These are phyloP conservation scores for Hypomecis atomaria DNA, from an alignment of 2,888 invertebrate genomes.

Conservation along the genomic window DNA sequence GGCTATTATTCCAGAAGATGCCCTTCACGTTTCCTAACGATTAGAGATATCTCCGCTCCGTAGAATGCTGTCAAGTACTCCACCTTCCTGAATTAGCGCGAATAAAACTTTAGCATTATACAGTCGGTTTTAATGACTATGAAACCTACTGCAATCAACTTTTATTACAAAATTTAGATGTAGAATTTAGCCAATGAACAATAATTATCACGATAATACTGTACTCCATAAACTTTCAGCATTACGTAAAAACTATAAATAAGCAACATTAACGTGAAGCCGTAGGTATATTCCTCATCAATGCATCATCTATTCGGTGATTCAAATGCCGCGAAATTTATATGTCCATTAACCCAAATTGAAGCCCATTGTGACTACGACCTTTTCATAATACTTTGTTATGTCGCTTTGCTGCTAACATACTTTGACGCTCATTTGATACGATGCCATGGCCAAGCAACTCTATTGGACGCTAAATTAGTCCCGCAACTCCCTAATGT, in stretches of 20 bases:
- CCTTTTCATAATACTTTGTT: conserved; percentile 63
- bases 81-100: conserved; percentile 3
- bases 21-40: conserved; percentile 29
- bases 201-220: no score
- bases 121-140: conserved; percentile 1
- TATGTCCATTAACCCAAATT: conserved; percentile 72
- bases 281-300: conserved; percentile 16
- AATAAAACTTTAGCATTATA: neutral
- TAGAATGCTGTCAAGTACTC: conserved; percentile 20
- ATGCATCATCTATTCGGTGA: conserved; percentile 35
- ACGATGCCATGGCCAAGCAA: conserved; percentile 60
- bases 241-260: conserved; percentile 22
- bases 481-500: conserved; percentile 53
- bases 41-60: conserved; percentile 21
- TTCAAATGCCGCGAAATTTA: conserved; percentile 55
- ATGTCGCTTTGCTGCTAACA: conserved; percentile 57
- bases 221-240: neutral
- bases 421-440: conserved; percentile 51
- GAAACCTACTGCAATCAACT: neutral
- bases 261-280: conserved; percentile 6
- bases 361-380: conserved; percentile 61
- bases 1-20: conserved; percentile 22
- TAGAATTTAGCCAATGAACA: neutral
- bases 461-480: conserved; percentile 63
- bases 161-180: conserved; percentile 4